Evolutionary conservation across 1,140 invertebrate genomes (phyloP), one percentile per base, ranked within the genome.

Genomic region (Ditylenchus dipsaci): DNA sequence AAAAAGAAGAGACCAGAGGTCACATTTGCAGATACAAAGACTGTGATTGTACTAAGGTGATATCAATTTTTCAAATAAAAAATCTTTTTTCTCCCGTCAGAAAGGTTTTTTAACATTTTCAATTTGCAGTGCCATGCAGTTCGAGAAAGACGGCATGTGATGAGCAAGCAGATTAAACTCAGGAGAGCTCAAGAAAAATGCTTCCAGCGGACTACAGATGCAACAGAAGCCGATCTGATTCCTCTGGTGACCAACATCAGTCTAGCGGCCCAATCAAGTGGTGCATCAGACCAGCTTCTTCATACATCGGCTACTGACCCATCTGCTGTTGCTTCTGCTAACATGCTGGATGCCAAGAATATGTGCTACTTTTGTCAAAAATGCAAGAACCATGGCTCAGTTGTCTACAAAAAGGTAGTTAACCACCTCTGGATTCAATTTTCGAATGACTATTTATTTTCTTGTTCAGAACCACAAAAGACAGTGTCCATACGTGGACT

Each of bases 291-390:
- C 27, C 73, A 67, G 9, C 45, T 62, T 19, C 47, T 64, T 8
- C 57, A 67, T 23, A 61, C 65, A 9, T 27, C 43, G 1, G 68
- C 56, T 33, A 60, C 45, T 61, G 45, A 33, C 1, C 21, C 65
- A 63, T 26, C 17, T 42, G 60, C 45, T 72, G 11, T 8, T 63
- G 3, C 61, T 60, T 53, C 49, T 53, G 23, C 49, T 17, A 3
- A 21, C 3, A 53, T 53, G 49, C 15, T 26, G 19, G 73, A 80
- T 30, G 68, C 62, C 13, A 58, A 67, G 30, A 75, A 74, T 63
- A 81, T 81, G 79, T 80, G 78, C 53, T 80, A 80, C 61, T 82
- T 80, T 59, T 80, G 78, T 62, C 78, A 80, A 58, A 80, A 80
- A 63, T 80, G 78, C 71, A 80, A 80, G 53, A 80, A 80, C 60